Conservation (phyloP, 2,888 invertebrate genomes). For the Mythimna albipuncta region DNA sequence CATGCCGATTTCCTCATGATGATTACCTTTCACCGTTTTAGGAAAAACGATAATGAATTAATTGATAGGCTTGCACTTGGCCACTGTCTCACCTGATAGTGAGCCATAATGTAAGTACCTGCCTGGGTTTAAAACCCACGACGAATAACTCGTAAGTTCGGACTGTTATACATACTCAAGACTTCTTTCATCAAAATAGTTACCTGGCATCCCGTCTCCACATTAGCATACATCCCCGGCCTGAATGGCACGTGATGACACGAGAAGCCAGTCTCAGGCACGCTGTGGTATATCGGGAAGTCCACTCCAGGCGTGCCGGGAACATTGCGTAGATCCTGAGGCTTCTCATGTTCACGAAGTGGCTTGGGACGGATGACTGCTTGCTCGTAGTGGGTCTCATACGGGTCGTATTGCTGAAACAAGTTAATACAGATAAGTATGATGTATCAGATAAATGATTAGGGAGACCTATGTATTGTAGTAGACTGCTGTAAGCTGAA, state of each 20-base stretch:
- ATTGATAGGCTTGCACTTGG: too few relatives aligned
- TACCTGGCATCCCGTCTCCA: constrained; percentile 96
- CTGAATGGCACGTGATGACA: constrained; percentile 94
- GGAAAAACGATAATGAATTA: too few relatives aligned
- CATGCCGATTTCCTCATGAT: too few relatives aligned
- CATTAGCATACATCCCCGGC: constrained; percentile 97
- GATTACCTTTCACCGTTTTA: too few relatives aligned
- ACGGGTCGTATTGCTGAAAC: constrained; percentile 82
- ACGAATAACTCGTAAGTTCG: too few relatives aligned
- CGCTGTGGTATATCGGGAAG: constrained; percentile 94
- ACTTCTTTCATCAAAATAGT: neutral
- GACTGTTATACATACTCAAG: too few relatives aligned
- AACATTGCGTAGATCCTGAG: constrained; percentile 95
- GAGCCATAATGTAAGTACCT: too few relatives aligned
- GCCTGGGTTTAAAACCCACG: too few relatives aligned
- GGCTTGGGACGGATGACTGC: constrained; percentile 80
- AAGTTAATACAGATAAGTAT: constrained; percentile 6
- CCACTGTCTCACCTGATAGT: too few relatives aligned
- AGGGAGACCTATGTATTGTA: too few relatives aligned
- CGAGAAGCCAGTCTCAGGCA: constrained; percentile 95
- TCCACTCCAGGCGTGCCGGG: constrained; percentile 95
- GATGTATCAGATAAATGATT: too few relatives aligned
- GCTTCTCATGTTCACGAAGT: constrained; percentile 91
- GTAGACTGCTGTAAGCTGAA: too few relatives aligned
- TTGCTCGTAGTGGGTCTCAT: constrained; percentile 80